Evolutionary conservation across 2,113 vertebrate genomes (phyloP).

Genomic region (Glaucidium brasilianum): DNA sequence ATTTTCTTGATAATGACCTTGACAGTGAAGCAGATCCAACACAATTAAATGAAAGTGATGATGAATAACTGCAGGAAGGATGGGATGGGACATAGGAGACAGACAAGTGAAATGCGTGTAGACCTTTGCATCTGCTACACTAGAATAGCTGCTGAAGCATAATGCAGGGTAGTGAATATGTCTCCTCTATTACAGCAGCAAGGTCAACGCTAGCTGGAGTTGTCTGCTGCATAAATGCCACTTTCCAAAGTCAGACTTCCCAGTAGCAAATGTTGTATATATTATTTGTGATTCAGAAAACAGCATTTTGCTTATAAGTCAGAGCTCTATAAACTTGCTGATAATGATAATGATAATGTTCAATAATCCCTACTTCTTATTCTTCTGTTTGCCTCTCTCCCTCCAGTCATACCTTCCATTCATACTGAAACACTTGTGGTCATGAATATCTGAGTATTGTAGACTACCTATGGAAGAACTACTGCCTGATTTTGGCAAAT

Average conservation of each 20-base stretch:
- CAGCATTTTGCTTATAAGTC: not conserved
- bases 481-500: not conserved
- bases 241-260: not conserved
- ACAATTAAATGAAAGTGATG: conserved; percentile 11
- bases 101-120: not conserved
- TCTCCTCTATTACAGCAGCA: conserved; percentile 14
- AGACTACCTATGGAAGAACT: not conserved
- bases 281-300: not conserved
- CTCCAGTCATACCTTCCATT: not conserved
- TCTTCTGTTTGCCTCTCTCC: not conserved
- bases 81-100: conserved; percentile 17
- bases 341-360: too few relatives aligned
- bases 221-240: not conserved
- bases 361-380: not conserved
- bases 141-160: conserved; percentile 23
- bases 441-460: not conserved
- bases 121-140: not conserved
- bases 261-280: not conserved
- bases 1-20: conserved; percentile 21
- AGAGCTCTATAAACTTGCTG: not conserved
- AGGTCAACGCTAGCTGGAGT: not conserved
- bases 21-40: conserved; percentile 18
- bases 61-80: conserved; percentile 27
- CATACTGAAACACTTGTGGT: not conserved
- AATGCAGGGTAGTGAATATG: not conserved